These are phyloP conservation scores for Rhagonycha fulva DNA, from an alignment of 2,888 invertebrate genomes.

Conservation along the genomic window DNA sequence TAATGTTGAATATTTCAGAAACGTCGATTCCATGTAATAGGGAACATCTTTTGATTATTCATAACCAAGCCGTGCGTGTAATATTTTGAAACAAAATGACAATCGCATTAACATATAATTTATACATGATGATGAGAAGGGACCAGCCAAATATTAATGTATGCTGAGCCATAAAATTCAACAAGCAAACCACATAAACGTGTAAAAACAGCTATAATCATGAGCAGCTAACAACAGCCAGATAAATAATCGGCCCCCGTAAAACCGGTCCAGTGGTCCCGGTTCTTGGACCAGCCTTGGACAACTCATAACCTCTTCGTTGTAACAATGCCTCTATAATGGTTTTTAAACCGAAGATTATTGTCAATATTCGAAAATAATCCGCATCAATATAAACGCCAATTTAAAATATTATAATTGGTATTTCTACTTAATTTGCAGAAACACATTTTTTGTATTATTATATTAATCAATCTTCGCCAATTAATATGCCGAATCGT, in stretches of 20 bases:
- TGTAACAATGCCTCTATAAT: slow-evolving; percentile 16
- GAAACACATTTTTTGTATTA: not conserved
- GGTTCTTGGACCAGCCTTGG: slow-evolving; percentile 24
- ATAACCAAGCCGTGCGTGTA: not conserved
- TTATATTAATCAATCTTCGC: not conserved
- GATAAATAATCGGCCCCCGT: slow-evolving; percentile 53
- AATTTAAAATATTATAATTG: not conserved
- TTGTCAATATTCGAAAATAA: slow-evolving; percentile 15
- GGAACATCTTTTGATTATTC: not conserved
- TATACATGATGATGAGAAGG: slow-evolving; percentile 28
- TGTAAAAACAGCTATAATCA: slow-evolving; percentile 57
- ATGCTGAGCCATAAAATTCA: slow-evolving; percentile 52
- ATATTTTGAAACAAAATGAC: slow-evolving; percentile 5
- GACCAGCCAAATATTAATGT: slow-evolving; percentile 51
- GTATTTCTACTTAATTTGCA: not conserved
- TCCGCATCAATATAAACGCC: not conserved
- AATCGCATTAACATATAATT: slow-evolving; percentile 30
- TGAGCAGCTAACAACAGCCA: slow-evolving; percentile 54
- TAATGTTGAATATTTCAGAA: not conserved
- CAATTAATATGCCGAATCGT: not conserved
- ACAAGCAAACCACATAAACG: slow-evolving; percentile 54
- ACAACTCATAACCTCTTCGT: slow-evolving; percentile 19
- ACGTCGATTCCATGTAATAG: not conserved
- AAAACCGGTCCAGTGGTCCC: slow-evolving; percentile 52
- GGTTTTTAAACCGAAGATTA: slow-evolving; percentile 18